Conservation (phyloP, 2,888 invertebrate genomes). For the Melinopterus prodromus region DNA sequence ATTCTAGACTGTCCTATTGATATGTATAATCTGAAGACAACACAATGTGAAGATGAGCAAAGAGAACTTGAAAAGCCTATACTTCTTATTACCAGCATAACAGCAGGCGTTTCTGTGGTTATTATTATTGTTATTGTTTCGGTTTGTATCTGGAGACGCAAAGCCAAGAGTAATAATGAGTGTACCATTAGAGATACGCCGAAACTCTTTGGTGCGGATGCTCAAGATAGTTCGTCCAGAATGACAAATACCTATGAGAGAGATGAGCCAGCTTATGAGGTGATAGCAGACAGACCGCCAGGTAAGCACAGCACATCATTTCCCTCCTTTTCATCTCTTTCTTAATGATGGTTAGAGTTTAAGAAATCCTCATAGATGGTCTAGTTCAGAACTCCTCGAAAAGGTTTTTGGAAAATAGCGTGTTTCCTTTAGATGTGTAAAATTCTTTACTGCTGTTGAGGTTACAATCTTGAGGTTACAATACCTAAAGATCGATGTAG, state of each 20-base stretch:
- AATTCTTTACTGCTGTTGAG: no score
- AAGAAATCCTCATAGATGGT: no score
- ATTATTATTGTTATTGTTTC: neutral
- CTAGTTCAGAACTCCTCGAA: no score
- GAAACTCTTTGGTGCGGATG: neutral
- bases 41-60: neutral
- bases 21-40: neutral
- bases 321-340: no score
- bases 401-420: no score
- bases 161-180: neutral
- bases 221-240: neutral
- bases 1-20: neutral
- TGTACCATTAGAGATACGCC: neutral
- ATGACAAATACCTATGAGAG: neutral
- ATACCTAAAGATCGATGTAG: no score
- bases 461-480: no score
- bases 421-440: no score
- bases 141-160: neutral
- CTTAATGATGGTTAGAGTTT: no score
- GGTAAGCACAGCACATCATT: neutral
- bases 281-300: neutral
- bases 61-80: neutral
- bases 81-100: neutral
- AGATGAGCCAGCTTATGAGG: neutral
- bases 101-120: neutral